phyloP scores from a whole-genome alignment of 2,113 vertebrate species.

The Lates calcarifer region DNA sequence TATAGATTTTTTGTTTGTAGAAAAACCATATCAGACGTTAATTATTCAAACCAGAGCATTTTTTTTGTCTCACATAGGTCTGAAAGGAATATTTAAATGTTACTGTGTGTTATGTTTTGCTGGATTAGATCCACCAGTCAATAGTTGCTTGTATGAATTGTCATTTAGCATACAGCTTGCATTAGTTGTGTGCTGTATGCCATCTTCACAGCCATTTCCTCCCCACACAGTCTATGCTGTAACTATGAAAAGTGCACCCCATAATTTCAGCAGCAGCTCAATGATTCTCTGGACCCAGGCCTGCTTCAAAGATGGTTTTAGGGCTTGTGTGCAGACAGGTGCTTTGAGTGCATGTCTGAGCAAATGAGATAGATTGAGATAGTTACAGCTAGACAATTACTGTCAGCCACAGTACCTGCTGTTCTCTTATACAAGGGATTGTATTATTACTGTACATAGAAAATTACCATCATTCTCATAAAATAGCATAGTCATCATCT shows the following conservation, averaged over 20 bases:
- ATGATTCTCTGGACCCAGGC: conserved; percentile 2
- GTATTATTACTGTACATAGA: conserved; percentile 41
- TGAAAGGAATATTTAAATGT: not conserved
- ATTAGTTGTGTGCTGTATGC: not conserved
- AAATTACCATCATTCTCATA: conserved; percentile 46
- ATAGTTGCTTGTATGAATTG: not conserved
- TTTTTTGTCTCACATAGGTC: not conserved
- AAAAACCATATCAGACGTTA: not conserved
- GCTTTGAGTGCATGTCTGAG: conserved; percentile 9
- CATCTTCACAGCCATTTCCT: not conserved
- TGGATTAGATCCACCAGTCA: not conserved
- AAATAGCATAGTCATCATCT: conserved; percentile 48
- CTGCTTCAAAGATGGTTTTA: conserved; percentile 17
- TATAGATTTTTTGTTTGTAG: not conserved
- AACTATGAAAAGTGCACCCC: not conserved
- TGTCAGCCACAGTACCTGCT: conserved; percentile 46
- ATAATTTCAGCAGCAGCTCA: not conserved
- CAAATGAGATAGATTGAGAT: conserved; percentile 1
- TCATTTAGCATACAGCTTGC: not conserved
- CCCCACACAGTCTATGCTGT: not conserved
- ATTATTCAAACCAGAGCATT: not conserved
- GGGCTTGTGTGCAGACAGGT: conserved; percentile 20
- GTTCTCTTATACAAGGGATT: conserved; percentile 42
- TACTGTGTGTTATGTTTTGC: conserved; percentile 1
- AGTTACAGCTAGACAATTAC: conserved; percentile 37